These are phyloP conservation scores for Hucho hucho DNA, from an alignment of 2,113 vertebrate genomes.

Conservation along the genomic window DNA sequence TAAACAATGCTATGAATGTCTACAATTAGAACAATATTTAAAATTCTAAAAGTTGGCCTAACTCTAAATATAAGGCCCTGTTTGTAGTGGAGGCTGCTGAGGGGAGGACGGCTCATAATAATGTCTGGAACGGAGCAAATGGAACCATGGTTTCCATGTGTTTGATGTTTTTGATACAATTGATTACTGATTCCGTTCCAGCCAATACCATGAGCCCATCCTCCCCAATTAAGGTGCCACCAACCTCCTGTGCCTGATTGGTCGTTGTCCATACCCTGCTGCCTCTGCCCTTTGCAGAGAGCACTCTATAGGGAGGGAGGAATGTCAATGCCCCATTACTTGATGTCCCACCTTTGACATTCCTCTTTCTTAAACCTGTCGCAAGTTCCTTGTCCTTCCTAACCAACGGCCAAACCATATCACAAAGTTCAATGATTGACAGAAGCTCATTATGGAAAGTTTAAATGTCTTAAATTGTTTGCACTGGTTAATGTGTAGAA, in stretches of 20 bases:
- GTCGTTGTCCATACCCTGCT: neutral
- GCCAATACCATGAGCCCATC: too few species aligned
- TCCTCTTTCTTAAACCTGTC: neutral
- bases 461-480: neutral
- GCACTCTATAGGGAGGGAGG: neutral
- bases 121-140: too few species aligned
- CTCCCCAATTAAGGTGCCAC: neutral
- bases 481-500: slow-evolving; percentile 11
- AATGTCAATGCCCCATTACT: neutral
- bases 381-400: neutral
- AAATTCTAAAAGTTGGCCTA: too few species aligned
- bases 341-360: too few species aligned
- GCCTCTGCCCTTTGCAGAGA: neutral
- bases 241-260: neutral
- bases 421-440: slow-evolving; percentile 11
- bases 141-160: too few species aligned
- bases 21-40: too few species aligned
- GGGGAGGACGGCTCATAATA: too few species aligned
- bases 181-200: too few species aligned
- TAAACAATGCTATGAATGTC: too few species aligned
- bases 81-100: too few species aligned
- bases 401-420: slow-evolving; percentile 2
- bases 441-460: slow-evolving; percentile 10
- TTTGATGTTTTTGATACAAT: too few species aligned
- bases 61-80: too few species aligned